A percentile compares a stretch with the other conserved stretches of the same genome.
Conservation (phyloP, 2,113 vertebrate species). For the Heptranchias perlo region DNA sequence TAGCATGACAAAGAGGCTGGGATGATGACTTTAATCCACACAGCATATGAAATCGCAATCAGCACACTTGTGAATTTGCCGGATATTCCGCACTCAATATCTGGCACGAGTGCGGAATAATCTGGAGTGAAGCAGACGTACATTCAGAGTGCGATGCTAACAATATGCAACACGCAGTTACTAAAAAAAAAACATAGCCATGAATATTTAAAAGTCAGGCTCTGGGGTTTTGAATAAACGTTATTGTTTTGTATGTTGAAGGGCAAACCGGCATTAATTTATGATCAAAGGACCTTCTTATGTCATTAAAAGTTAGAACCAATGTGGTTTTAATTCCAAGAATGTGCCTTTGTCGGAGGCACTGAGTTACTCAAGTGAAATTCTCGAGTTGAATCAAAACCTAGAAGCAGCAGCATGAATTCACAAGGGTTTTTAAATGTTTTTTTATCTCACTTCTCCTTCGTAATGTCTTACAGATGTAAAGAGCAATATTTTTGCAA, state of each 20-base stretch:
- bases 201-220: slow-evolving; percentile 4
- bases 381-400: slow-evolving; percentile 25
- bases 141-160: neutral
- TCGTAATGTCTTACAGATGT: slow-evolving; percentile 56
- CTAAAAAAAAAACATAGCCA: neutral
- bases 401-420: neutral
- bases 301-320: slow-evolving; percentile 21
- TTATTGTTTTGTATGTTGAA: slow-evolving; percentile 37
- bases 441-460: slow-evolving; percentile 39
- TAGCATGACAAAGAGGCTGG: neutral
- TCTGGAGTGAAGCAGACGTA: neutral
- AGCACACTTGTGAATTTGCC: neutral
- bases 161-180: neutral
- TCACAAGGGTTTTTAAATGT: slow-evolving; percentile 28
- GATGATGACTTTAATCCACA: neutral
- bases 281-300: slow-evolving; percentile 27
- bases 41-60: neutral
- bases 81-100: neutral
- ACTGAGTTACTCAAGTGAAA: slow-evolving; percentile 13
- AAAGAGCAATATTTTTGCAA: slow-evolving; percentile 48
- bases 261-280: slow-evolving; percentile 36
- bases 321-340: slow-evolving; percentile 32
- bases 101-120: neutral
- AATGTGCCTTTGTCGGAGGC: slow-evolving; percentile 20
- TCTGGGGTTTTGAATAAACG: slow-evolving; percentile 8